Evolutionary conservation across 2,797 vertebrate genomes (phyloP), one percentile per base, ranked within the genome.

Genomic region (Cossypha dichroa): DNA sequence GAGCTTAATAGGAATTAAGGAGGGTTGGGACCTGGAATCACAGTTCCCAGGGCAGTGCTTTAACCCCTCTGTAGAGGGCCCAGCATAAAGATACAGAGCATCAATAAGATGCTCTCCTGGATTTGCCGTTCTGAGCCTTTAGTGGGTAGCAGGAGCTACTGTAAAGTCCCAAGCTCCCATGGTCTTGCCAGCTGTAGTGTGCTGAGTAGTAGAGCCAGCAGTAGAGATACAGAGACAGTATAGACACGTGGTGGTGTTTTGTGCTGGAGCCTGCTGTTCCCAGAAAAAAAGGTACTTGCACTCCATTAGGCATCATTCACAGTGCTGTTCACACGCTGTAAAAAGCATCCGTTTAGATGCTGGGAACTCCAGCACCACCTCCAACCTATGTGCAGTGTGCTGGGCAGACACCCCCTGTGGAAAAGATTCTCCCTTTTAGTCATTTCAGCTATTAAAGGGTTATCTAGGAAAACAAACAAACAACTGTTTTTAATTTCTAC

Each of bases 401-500:
- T 81, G 56, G 26, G 25, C 66, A 78, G n/a, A 33, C 34, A 36
- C 1, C 3, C 9, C 7, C 51, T 54, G 7, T 40, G n/a, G 62
- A 75, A 58, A 26, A 41, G 6, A 20, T 49, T 62, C 43, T 70
- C 2, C 18, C 13, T 72, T 88, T 51, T 63, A 34, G 18, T 77
- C 33, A 17, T 52, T 76, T 22, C 25, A 46, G 15, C 34, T 78
- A 5, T 70, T 49, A 34, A 58, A 43, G 9, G 21, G 21, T 68
- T 62, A 66, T 70, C 23, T 33, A 26, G 60, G 6, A 69, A 69
- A 84, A 49, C 3, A 52, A 84, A 8, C 11, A 13, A 45, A 6
- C 13, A 25, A 17, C 16, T 48, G 4, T 6, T 16, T 25, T 22
- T 9, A 0, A 0, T 55, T 79, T 63, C 46, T 52, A 3, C 34